These are phyloP conservation scores for Polyploca ridens DNA, from an alignment of 2,888 invertebrate genomes.

Conservation along the genomic window DNA sequence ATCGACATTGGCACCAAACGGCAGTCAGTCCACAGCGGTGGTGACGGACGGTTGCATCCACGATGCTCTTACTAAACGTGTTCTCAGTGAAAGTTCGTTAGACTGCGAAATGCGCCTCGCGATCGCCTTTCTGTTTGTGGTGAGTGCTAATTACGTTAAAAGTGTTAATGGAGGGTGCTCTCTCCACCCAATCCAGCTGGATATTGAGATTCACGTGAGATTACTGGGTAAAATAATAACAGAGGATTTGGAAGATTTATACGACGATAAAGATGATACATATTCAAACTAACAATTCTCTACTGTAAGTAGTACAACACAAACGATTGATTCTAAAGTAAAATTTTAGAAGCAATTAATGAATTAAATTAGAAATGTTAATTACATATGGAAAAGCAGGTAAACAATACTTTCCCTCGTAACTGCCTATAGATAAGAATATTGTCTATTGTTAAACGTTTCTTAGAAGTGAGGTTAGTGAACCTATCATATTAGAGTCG, in stretches of 20 bases:
- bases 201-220: neutral
- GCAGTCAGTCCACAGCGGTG: constrained; percentile 69
- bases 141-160: constrained; percentile 78
- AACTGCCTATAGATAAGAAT: constrained; percentile 25
- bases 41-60: constrained; percentile 61
- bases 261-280: no score
- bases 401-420: constrained; percentile 27
- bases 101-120: constrained; percentile 77
- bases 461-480: constrained; percentile 49
- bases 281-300: constrained; percentile 11
- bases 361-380: neutral
- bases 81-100: constrained; percentile 80
- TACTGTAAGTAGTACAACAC: constrained; percentile 14
- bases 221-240: neutral
- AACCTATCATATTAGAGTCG: constrained; percentile 42
- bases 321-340: constrained; percentile 5
- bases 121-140: constrained; percentile 82
- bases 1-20: constrained; percentile 50
- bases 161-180: constrained; percentile 67
- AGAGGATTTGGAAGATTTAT: neutral
- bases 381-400: constrained; percentile 12
- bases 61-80: constrained; percentile 62
- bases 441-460: constrained; percentile 40
- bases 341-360: constrained; percentile 15
- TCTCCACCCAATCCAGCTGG: constrained; percentile 37